These are phyloP conservation scores for Beroe forskalii DNA, from an alignment of 37 sponge, comb jelly and placozoan species.

Conservation along the genomic window DNA sequence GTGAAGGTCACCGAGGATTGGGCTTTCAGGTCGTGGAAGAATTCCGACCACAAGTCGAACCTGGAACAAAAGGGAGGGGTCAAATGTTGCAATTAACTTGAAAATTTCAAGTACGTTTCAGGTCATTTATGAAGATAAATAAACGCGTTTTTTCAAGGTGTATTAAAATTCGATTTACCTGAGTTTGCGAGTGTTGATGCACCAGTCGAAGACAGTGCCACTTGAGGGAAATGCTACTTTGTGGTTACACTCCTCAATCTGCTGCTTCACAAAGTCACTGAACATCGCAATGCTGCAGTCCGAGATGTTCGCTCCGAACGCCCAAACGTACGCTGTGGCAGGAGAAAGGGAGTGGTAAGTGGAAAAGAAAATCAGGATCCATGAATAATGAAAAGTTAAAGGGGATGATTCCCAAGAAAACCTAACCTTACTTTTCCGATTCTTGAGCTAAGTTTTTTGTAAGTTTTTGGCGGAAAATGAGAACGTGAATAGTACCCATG, in stretches of 20 bases:
- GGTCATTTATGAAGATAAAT: too few species aligned
- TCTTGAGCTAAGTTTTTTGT: background rate
- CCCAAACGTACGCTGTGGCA: constrained; percentile 56
- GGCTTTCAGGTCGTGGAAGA: constrained; percentile 31
- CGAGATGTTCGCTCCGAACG: constrained; percentile 24
- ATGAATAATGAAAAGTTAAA: background rate
- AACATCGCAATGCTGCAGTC: background rate
- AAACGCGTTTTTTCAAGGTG: too few species aligned
- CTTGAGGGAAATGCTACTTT: background rate
- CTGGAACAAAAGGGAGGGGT: too few species aligned
- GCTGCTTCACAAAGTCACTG: constrained; percentile 51
- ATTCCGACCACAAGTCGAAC: constrained; percentile 45
- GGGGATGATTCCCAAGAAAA: background rate
- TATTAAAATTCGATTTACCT: too few species aligned
- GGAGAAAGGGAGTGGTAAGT: background rate
- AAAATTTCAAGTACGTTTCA: too few species aligned
- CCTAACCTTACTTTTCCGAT: background rate
- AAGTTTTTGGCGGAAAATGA: too few species aligned
- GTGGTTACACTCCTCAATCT: constrained; percentile 54
- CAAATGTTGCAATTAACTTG: too few species aligned
- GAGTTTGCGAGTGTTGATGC: constrained; percentile 45
- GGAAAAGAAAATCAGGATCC: background rate
- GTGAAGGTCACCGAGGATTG: constrained; percentile 43
- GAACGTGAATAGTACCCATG: background rate
- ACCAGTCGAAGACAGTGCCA: constrained; percentile 57